Base-by-base conservation (phyloP, 1,140 invertebrate species). In the Matsumurasca onukii region DNA sequence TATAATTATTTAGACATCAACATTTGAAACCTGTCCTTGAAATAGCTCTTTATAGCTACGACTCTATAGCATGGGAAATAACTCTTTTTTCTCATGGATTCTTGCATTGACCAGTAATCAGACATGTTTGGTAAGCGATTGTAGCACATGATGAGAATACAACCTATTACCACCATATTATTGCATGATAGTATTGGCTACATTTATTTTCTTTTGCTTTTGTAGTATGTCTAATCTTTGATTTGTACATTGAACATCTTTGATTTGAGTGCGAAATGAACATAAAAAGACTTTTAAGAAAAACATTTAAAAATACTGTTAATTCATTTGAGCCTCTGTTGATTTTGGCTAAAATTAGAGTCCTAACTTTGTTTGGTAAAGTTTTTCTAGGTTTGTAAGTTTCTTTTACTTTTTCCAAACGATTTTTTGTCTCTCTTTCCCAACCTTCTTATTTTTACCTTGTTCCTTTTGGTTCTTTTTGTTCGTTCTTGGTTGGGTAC, bases 1-100 rank as follows among this genome's bases (percentile, higher is more conserved):
- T 75, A 76, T 24, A 77, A 24, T n/a, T n/a, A n/a, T 69, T 77
- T 77, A 24, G 75, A 75, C 17, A 68, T 34, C 59, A 70, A 63
- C n/a, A 70, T 3, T 30, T 67, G 55, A 63, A 57, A 70, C 69
- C 73, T 73, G 52, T 75, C 64, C 73, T 65, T 22, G 73, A 68
- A 49, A 74, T 67, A 27, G 55, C 69, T 72, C 67, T 76, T 76
- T 59, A 75, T 74, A 48, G 71, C 63, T 69, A 24, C 31, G 70
- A n/a, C n/a, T n/a, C n/a, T n/a, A n/a, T n/a, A n/a, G n/a, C n/a
- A n/a, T n/a, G n/a, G n/a, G n/a, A n/a, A n/a, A n/a, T n/a, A n/a
- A n/a, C n/a, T n/a, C n/a, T n/a, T n/a, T n/a, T 76, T 76, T 52
- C 73, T 74, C 64, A 76, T 52, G 31, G 74, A 72, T 30, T 61